These are phyloP conservation scores for Ecdyonurus torrentis DNA, from an alignment of 2,888 invertebrate species.

Conservation along the genomic window DNA sequence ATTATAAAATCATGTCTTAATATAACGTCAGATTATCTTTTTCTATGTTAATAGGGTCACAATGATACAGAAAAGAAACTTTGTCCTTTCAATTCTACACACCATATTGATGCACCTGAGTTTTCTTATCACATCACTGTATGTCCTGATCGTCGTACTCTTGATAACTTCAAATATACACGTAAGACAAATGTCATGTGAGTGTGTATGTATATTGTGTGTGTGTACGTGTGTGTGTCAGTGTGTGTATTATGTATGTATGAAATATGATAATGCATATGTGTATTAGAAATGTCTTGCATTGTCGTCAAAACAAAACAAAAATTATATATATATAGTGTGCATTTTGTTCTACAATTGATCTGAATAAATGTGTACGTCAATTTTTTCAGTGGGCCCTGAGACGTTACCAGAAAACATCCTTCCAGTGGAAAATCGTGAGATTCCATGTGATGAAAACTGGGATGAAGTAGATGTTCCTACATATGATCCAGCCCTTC, in stretches of 20 bases:
- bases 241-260: no score
- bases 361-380: background rate
- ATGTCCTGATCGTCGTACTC: constrained; percentile 16
- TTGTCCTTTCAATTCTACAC: constrained; percentile 24
- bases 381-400: background rate
- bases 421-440: background rate
- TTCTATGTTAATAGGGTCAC: background rate
- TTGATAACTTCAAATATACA: constrained; percentile 3
- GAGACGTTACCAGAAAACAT: background rate
- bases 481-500: constrained; percentile 4
- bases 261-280: no score
- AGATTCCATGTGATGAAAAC: constrained; percentile 7
- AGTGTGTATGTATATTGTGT: background rate
- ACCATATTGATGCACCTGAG: constrained; percentile 19
- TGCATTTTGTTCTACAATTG: background rate
- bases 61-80: constrained; percentile 18
- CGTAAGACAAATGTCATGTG: background rate
- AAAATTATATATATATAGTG: background rate
- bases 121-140: constrained; percentile 19
- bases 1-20: no score
- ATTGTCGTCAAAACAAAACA: no score
- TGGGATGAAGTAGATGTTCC: constrained; percentile 6
- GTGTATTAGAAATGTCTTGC: no score
- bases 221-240: no score
- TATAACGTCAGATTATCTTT: no score